Conservation (phyloP, 2,797 vertebrate species). For the Percopsis omiscomaycus region DNA sequence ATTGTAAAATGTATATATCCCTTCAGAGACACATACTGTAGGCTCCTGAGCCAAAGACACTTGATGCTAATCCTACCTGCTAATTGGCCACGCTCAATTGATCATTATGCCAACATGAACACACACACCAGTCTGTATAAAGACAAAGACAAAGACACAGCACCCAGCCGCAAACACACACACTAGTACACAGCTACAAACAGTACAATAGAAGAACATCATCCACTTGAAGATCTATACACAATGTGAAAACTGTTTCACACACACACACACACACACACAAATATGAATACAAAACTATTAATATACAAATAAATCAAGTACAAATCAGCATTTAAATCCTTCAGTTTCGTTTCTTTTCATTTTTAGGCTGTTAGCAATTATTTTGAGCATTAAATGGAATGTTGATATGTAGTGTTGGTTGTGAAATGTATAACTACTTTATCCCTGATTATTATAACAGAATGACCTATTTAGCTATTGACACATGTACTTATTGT, state of each 20-base stretch:
- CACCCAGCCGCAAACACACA: neutral
- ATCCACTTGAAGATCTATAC: neutral
- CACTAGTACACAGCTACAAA: conserved; percentile 1
- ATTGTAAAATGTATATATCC: too few relatives aligned
- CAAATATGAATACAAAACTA: neutral
- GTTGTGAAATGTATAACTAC: too few relatives aligned
- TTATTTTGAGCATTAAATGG: too few relatives aligned
- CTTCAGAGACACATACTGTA: conserved; percentile 6
- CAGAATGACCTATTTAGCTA: too few relatives aligned
- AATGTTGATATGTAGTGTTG: too few relatives aligned
- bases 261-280: conserved; percentile 1
- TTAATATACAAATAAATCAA: neutral
- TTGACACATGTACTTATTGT: too few relatives aligned
- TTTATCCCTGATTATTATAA: too few relatives aligned
- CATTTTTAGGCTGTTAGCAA: too few relatives aligned
- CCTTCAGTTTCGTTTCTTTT: neutral
- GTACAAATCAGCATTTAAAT: neutral
- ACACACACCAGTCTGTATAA: neutral
- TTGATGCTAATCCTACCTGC: conserved; percentile 44
- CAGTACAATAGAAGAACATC: neutral
- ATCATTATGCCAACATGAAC: conserved; percentile 1
- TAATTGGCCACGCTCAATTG: conserved; percentile 44
- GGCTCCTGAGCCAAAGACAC: conserved; percentile 25
- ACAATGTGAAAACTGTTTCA: neutral
- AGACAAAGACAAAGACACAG: conserved; percentile 14